Base-by-base conservation (phyloP, 1,140 invertebrate species). In the Himalopsyche phryganea region DNA sequence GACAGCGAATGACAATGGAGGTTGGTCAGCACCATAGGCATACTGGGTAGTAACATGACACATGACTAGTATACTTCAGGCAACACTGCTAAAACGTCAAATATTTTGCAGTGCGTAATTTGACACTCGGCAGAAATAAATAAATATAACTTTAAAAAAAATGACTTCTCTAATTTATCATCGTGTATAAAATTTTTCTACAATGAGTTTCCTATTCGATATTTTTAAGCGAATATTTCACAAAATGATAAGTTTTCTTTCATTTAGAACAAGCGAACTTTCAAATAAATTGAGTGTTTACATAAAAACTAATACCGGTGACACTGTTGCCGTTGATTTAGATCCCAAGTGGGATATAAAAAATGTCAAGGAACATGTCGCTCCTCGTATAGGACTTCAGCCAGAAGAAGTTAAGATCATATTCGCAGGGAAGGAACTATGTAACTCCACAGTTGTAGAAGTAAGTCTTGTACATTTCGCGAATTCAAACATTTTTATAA, bases 391-490 rank as follows among this genome's bases (percentile, higher is more conserved):
- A 42, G 86, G 85, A 0, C 74, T 89, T 45, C 69, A 80, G 38
- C 81, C 85, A 1, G 81, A 88, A 15, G 86, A 91, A 67, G 77
- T 91, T 2, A 89, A 89, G 71, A 89, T 93, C 40, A 91, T 93
- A 68, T 89, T 93, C 72, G 89, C 89, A 41, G 91, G 91, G 11
- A 91, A 91, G 72, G 88, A 91, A 69, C 71, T 93, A 1, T 82
- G 85, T 53, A 86, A 92, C 72, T 82, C 85, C 9, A 84, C 83
- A 10, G 79, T 83, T 35, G 82, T 91, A 59, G 81, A 87, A 73
- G 88, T 89, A 72, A 28, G 17, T 48, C n/a, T n/a, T n/a, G n/a
- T 28, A 28, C 9, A 28, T 28, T 28, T 5, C 9, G 3, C 23
- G 3, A 9, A 9, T 28, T 28, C 23, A 28, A 5, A 28, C 23